Evolutionary conservation across 2,113 vertebrate species (phyloP).

Genomic region (Cisticola juncidis): DNA sequence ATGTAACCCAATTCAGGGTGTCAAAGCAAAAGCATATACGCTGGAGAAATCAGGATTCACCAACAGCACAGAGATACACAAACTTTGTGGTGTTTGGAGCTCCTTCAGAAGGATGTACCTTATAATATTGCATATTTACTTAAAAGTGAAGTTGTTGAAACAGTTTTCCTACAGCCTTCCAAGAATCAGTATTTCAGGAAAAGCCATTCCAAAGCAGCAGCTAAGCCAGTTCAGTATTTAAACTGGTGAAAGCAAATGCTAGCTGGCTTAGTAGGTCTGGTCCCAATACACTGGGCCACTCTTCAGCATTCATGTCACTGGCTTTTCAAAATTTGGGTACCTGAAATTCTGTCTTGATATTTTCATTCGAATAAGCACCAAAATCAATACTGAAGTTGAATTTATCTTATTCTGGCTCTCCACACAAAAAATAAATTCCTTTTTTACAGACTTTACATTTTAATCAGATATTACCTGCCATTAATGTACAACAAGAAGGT

Average conservation of each 20-base stretch:
- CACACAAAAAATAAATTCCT: background rate
- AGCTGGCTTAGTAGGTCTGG: background rate
- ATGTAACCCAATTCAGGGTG: background rate
- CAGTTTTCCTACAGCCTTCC: background rate
- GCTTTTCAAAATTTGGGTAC: background rate
- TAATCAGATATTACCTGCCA: background rate
- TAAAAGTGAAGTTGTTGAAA: background rate
- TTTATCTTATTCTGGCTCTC: background rate
- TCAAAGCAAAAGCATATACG: background rate
- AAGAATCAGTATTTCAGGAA: constrained; percentile 32
- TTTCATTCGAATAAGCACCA: background rate
- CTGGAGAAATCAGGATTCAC: background rate
- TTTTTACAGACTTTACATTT: background rate
- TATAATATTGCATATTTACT: background rate
- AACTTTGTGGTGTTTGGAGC: background rate
- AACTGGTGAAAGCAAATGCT: background rate
- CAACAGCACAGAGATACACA: background rate
- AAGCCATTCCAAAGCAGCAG: background rate
- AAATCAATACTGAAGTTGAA: background rate
- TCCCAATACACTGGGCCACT: background rate
- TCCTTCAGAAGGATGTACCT: background rate
- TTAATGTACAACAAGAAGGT: background rate
- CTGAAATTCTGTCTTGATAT: background rate
- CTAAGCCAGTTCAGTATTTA: background rate
- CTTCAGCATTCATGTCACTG: background rate